Conservation (phyloP, 2,888 invertebrate species). For the Chelonus formosanus region DNA sequence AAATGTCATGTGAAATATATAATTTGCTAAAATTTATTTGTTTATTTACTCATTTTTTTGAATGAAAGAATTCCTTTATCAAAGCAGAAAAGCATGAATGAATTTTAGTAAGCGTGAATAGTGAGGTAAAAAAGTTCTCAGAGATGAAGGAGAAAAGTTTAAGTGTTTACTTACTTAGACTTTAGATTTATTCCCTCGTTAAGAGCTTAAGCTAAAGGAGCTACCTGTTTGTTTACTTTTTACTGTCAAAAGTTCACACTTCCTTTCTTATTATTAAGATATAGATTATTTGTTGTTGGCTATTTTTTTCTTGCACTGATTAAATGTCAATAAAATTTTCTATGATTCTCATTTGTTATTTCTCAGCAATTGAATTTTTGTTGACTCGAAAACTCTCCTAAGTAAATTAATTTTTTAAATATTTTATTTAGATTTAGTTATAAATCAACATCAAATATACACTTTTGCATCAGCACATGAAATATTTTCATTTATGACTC, state of each 20-base stretch:
- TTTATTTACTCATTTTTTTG: constrained; percentile 6
- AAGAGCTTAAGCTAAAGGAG: constrained; percentile 54
- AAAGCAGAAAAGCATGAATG: constrained; percentile 12
- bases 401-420: too few species aligned
- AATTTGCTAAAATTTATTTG: background rate
- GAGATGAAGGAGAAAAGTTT: constrained; percentile 49
- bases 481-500: too few species aligned
- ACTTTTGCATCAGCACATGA: too few species aligned
- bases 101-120: constrained; percentile 1
- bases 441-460: too few species aligned
- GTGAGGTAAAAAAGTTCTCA: constrained; percentile 12
- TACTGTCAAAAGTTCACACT: constrained; percentile 51
- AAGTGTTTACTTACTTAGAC: constrained; percentile 39
- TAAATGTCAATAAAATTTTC: too few species aligned
- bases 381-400: too few species aligned
- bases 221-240: constrained; percentile 58
- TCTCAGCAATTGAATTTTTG: too few species aligned
- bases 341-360: too few species aligned
- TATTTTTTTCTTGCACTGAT: background rate
- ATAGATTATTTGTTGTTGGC: constrained; percentile 9
- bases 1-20: too few species aligned
- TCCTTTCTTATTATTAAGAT: constrained; percentile 37
- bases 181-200: constrained; percentile 52
- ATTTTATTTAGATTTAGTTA: too few species aligned
- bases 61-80: background rate